Evolutionary conservation across 2,888 invertebrate species (phyloP).

Genomic region (Dolichopus griseipennis): DNA sequence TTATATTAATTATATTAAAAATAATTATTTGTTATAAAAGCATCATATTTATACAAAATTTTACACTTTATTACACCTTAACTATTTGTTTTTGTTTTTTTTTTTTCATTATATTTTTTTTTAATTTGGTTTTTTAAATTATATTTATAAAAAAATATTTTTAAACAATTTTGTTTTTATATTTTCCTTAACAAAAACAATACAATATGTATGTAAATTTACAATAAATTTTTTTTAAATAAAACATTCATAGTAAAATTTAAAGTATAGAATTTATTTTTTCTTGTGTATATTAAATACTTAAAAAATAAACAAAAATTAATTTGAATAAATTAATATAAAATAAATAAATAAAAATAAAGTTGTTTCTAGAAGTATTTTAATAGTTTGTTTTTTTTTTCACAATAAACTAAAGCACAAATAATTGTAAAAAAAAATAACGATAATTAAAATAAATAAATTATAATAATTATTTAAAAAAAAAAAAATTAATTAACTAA

Average conservation of each 20-base stretch:
- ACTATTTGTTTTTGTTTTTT: not conserved
- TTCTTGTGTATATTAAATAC: too few species aligned
- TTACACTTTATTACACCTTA: too few species aligned
- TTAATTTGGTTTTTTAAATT: not conserved
- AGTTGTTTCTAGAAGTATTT: not conserved
- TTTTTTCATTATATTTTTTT: not conserved
- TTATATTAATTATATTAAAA: too few species aligned
- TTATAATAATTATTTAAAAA: too few species aligned
- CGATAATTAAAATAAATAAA: too few species aligned
- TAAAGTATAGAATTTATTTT: too few species aligned
- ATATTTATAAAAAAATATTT: not conserved
- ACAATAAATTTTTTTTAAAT: too few species aligned
- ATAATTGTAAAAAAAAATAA: not conserved
- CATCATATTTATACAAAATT: too few species aligned
- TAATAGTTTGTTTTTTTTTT: not conserved
- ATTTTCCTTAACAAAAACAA: not conserved
- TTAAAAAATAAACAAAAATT: not conserved
- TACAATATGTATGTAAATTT: too few species aligned
- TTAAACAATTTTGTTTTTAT: slow-evolving; percentile 12
- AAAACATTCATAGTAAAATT: too few species aligned
- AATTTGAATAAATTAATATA: not conserved
- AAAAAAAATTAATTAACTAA: too few species aligned
- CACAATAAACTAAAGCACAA: not conserved
- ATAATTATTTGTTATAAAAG: too few species aligned
- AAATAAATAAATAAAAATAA: slow-evolving; percentile 3